Evolutionary conservation across 1,140 invertebrate species (phyloP).

Genomic region (Ceratina japonica): DNA sequence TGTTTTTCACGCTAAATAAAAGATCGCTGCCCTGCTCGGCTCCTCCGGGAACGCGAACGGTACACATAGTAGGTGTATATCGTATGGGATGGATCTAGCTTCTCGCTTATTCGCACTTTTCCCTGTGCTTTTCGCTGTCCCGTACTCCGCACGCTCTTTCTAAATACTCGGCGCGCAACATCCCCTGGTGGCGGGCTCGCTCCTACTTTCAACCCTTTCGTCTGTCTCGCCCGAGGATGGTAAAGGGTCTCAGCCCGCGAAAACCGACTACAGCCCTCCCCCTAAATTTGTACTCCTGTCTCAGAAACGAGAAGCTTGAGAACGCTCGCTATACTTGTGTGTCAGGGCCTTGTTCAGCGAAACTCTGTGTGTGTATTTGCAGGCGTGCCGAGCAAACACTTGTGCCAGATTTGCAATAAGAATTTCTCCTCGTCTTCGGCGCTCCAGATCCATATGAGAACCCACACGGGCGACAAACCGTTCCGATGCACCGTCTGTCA

Average conservation of each 20-base stretch:
- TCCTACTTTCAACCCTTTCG: not conserved
- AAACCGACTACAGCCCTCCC: not conserved
- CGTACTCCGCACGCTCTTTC: not conserved
- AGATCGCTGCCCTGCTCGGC: not conserved
- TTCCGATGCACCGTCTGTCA: conserved; percentile 97
- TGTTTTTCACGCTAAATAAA: conserved; percentile 15
- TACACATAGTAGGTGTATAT: too few relatives aligned
- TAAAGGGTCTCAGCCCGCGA: not conserved
- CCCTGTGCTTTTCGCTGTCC: not conserved
- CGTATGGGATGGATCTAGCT: too few relatives aligned
- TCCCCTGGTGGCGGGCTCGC: not conserved
- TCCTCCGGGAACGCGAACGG: not conserved
- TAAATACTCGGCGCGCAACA: not conserved
- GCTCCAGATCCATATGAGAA: conserved; percentile 98
- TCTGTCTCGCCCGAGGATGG: not conserved
- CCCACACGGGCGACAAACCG: conserved; percentile 98
- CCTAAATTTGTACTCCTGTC: not conserved
- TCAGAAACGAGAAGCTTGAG: conserved; percentile 20
- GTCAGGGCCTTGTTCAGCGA: conserved; percentile 70
- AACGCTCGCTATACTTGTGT: conserved; percentile 22
- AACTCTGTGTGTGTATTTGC: conserved; percentile 80
- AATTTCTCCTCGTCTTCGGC: conserved; percentile 98
- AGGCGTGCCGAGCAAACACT: conserved; percentile 89
- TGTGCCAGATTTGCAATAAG: conserved; percentile 98
- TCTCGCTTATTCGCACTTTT: conserved; percentile 36